Base-by-base conservation (phyloP, 2,888 invertebrate genomes). In the Baccha elongata region DNA sequence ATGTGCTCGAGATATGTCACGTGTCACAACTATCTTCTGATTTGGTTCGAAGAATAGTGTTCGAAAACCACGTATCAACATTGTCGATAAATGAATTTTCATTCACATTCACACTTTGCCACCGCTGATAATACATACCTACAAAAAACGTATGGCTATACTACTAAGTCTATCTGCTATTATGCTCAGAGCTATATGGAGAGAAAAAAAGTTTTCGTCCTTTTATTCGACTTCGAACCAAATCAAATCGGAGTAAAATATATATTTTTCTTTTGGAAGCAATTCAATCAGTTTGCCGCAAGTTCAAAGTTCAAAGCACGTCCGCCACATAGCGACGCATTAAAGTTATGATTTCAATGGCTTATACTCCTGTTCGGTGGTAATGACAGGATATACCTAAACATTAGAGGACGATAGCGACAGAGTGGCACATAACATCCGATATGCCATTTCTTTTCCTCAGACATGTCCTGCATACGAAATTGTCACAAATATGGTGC, bases 231-330 rank as follows among this genome's bases (percentile, higher is more conserved):
- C 67, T 67, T 76, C 76, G 65, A 81, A 81, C 81, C 81, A 76
- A 81, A 81, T 81, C 81, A 81, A 81, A 81, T 76, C 71, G 53
- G 32, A 81, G 81, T 81, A 81, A 81, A 81, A 81, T 80, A 69
- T 68, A 52, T 58, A 71, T 80, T 73, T 71, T 75, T 44, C 60
- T 17, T 71, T 72, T 76, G 65, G 71, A 62, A 76, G 76, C 81
- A 81, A 81, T 81, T 81, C 81, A 81, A 81, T 81, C 81, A 81
- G 81, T 81, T 81, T 81, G 71, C 81, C 71, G 65, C 81, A 81
- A 81, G 81, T 81, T 76, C 81, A 81, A 81, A 81, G 81, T 81
- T 81, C 81, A 81, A 76, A 62, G 76, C 81, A 81, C 81, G 81
- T 81, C 81, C 76, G 76, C 81, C 81, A 81, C 76, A 81, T 76